phyloP scores from a whole-genome alignment of 2,113 vertebrate genomes.

The Phylloscopus trochilus region DNA sequence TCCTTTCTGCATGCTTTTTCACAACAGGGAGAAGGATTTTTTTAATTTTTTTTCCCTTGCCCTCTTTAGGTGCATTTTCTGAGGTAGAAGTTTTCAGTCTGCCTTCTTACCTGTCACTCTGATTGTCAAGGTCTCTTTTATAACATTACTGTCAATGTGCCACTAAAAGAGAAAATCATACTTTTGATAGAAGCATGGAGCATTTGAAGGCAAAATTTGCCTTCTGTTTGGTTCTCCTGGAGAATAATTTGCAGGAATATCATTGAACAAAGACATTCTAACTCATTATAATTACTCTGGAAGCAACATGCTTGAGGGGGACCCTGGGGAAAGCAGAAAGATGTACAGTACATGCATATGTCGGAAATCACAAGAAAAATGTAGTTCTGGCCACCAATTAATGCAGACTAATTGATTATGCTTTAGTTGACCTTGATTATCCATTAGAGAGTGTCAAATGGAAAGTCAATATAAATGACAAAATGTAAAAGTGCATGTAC shows the following conservation, averaged over 20 bases:
- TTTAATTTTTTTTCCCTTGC: background rate
- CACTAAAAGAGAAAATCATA: background rate
- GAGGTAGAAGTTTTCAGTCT: background rate
- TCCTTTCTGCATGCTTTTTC: background rate
- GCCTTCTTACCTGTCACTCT: background rate
- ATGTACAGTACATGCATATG: background rate
- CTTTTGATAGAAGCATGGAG: background rate
- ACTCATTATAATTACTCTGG: slow-evolving; percentile 18
- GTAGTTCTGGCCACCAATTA: slow-evolving; percentile 31
- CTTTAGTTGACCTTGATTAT: slow-evolving; percentile 55
- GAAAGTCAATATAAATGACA: slow-evolving; percentile 49
- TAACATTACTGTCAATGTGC: background rate
- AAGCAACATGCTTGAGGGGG: background rate
- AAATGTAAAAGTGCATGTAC: slow-evolving; percentile 14
- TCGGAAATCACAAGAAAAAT: background rate
- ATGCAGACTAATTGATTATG: slow-evolving; percentile 53
- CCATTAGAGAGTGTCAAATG: slow-evolving; percentile 34
- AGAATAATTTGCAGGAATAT: slow-evolving; percentile 1
- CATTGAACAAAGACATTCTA: background rate
- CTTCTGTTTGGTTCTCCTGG: background rate
- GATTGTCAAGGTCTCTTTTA: background rate
- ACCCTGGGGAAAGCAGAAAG: background rate
- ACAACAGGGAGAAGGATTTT: background rate
- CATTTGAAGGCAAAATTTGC: background rate
- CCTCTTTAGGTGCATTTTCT: background rate